These are phyloP conservation scores for Gambusia holbrooki DNA, from an alignment of 2,113 vertebrate genomes.

Conservation along the genomic window DNA sequence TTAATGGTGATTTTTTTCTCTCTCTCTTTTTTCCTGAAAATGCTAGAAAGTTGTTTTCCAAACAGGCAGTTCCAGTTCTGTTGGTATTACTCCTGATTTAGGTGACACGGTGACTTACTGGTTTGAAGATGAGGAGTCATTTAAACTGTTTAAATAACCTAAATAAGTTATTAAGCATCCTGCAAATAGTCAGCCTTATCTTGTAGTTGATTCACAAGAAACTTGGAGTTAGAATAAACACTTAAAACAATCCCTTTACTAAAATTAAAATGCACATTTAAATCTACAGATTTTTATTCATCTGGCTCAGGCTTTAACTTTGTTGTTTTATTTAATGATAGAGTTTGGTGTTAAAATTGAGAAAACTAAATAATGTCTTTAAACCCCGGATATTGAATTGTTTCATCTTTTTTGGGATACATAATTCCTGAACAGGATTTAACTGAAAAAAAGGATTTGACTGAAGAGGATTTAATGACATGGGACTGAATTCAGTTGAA, in stretches of 20 bases:
- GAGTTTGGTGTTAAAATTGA: neutral
- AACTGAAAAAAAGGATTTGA: too few relatives aligned
- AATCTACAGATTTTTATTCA: neutral
- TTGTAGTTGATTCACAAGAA: too few relatives aligned
- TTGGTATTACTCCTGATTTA: neutral
- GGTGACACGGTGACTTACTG: neutral
- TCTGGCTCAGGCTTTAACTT: neutral
- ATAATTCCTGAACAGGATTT: too few relatives aligned
- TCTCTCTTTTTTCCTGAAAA: neutral
- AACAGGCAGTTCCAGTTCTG: constrained; percentile 15
- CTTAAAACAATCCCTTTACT: neutral
- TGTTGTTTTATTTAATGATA: neutral
- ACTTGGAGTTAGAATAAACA: too few relatives aligned
- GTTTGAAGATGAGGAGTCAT: neutral
- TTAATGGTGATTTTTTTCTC: neutral
- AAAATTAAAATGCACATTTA: neutral
- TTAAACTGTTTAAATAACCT: neutral
- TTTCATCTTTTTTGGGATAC: too few relatives aligned
- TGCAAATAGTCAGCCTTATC: neutral
- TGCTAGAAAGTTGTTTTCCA: neutral
- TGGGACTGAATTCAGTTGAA: too few relatives aligned
- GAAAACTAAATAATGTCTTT: neutral
- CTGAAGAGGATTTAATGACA: too few relatives aligned
- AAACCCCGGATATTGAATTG: too few relatives aligned
- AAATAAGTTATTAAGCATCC: neutral